These are phyloP conservation scores for Aix galericulata DNA, from an alignment of 2,113 vertebrate genomes.

Conservation along the genomic window DNA sequence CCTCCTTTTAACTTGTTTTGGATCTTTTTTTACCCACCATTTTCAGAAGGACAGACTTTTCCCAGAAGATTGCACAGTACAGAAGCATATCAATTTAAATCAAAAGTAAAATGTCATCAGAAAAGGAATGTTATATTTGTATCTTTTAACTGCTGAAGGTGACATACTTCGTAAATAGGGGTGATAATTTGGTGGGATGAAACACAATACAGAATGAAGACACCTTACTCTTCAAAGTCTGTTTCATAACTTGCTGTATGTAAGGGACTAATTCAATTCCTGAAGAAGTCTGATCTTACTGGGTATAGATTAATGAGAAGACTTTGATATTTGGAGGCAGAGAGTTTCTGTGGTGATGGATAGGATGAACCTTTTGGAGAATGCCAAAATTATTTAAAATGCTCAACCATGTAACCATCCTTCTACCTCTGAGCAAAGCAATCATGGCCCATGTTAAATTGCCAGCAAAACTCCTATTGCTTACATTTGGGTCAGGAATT, in stretches of 20 bases:
- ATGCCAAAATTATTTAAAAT: background rate
- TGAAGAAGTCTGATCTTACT: background rate
- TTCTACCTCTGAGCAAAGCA: background rate
- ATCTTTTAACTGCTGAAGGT: background rate
- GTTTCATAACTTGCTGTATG: background rate
- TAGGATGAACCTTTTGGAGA: background rate
- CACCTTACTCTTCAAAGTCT: background rate
- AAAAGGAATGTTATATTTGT: background rate
- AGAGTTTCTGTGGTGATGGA: background rate
- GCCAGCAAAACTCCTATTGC: background rate
- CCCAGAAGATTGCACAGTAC: background rate
- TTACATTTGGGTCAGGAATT: background rate
- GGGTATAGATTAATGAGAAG: background rate
- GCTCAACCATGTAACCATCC: background rate
- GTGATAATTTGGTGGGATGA: background rate
- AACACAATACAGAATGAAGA: background rate
- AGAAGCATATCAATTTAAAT: background rate
- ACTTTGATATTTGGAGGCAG: background rate
- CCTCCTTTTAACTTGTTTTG: background rate
- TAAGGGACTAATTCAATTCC: background rate
- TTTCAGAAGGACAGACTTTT: background rate
- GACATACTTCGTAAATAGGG: background rate
- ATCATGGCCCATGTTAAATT: background rate
- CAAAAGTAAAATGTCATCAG: background rate
- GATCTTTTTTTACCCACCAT: background rate